Evolutionary conservation across 2,113 vertebrate species (phyloP), one percentile per base, ranked within the genome.

Genomic region (Enhydra lutris): DNA sequence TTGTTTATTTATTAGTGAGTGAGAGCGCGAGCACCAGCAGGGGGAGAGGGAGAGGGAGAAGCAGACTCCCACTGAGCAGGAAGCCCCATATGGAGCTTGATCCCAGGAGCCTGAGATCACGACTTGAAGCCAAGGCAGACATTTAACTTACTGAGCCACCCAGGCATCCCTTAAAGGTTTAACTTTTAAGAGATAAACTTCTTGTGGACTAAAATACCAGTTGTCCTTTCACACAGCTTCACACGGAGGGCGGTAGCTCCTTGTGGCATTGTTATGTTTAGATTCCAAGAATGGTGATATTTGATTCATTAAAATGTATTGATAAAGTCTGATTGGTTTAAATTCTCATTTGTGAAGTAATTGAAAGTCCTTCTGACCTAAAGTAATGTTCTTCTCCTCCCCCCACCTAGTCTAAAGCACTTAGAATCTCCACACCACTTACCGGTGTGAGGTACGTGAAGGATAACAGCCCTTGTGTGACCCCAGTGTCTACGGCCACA

Each of bases 351-450:
- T 65, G 57, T 89, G 78, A 84, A 55, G n/a, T 82, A 78, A 87
- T 3, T 78, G 61, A 36, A 80, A 80, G 15, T 97, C 47, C 90
- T 95, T 97, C 42, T 86, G 26, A 89, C 7, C 71, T 93, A 52
- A 93, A 92, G 82, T 61, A 78, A 69, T 91, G 17, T 65, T 67
- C 21, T 89, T 84, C 45, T 55, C 5, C 52, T 17, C 52, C 52
- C 17, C 52, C 52, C 21, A 6, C 85, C 50, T 86, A 99, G 99
- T 99, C 99, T 73, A 99, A 99, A 67, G 98, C 99, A 6, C 98
- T 99, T 26, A 98, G 99, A 97, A 98, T 99, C 84, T 98, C 99
- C 93, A 99, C 99, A 8, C 99, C 99, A 17, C 99, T 99, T 39
- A 99, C 99, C 0, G 99, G 99, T 57, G 99, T 99, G 97, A 99